Percentiles rank a stretch among this genome's conserved stretches.
Conservation (phyloP, 2,797 vertebrate species). For the Sebastes nivosus region DNA sequence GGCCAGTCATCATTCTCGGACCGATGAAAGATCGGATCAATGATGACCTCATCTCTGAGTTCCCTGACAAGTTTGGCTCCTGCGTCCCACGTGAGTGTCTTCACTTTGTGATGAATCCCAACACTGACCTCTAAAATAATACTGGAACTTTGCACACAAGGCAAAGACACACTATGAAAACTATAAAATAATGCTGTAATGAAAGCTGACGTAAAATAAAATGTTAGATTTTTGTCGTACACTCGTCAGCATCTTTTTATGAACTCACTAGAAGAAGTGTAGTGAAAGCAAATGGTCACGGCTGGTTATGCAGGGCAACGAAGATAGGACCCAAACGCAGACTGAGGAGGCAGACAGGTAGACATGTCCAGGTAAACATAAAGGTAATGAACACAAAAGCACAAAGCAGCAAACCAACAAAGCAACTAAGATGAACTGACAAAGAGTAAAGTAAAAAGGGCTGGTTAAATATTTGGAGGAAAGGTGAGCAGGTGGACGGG, state of each 20-base stretch:
- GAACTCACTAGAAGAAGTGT: not conserved
- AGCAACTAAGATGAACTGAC: not conserved
- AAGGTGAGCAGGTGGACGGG: no score
- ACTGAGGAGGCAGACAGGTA: not conserved
- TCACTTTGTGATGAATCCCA: not conserved
- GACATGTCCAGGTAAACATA: not conserved
- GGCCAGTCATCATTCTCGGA: slow-evolving; percentile 95
- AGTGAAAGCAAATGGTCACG: not conserved
- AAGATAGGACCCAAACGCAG: not conserved
- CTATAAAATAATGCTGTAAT: not conserved
- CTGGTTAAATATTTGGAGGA: no score
- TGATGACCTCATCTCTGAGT: slow-evolving; percentile 98
- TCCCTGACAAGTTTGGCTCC: slow-evolving; percentile 97
- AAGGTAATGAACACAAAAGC: not conserved
- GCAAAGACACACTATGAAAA: not conserved
- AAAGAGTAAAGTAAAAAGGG: not conserved
- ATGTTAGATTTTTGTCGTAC: no score
- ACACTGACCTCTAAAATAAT: not conserved
- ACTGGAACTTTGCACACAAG: not conserved
- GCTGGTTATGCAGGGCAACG: not conserved
- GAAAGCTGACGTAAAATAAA: not conserved
- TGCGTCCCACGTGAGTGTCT: slow-evolving; percentile 95
- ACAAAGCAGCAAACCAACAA: accelerated
- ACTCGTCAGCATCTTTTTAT: no score
- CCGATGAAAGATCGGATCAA: slow-evolving; percentile 99